Evolutionary conservation across 2,888 invertebrate genomes (phyloP).

Genomic region (Hipparchia semele): DNA sequence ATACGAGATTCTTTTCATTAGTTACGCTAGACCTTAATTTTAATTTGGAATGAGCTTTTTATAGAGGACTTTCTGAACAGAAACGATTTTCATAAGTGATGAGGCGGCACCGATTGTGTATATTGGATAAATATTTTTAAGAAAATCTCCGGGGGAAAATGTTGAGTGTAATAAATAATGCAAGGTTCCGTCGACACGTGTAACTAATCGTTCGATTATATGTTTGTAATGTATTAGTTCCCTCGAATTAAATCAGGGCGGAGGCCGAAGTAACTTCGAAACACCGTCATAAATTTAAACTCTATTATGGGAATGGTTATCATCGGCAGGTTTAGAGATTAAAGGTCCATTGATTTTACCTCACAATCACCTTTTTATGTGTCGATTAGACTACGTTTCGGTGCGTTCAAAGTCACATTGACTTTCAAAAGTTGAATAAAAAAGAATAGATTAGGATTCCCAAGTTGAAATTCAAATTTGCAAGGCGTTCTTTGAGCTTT

Average conservation of each 20-base stretch:
- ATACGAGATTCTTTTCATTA: conserved; percentile 63
- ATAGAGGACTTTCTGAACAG: conserved; percentile 74
- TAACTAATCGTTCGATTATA: conserved; percentile 73
- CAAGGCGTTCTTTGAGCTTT: no score
- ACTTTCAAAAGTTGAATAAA: neutral
- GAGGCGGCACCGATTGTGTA: conserved; percentile 79
- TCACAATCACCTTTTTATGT: conserved; percentile 20
- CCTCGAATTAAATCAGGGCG: conserved; percentile 38
- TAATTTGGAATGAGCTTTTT: conserved; percentile 82
- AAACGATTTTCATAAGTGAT: conserved; percentile 81
- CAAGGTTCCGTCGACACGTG: conserved; percentile 73
- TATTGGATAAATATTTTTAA: conserved; percentile 79
- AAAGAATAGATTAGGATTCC: no score
- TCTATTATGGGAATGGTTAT: conserved; percentile 30
- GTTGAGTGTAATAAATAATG: conserved; percentile 69
- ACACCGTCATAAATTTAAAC: conserved; percentile 35
- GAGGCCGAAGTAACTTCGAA: conserved; percentile 27
- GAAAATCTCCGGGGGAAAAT: conserved; percentile 71
- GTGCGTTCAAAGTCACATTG: conserved; percentile 13
- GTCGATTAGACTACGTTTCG: conserved; percentile 12
- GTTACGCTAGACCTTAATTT: conserved; percentile 80
- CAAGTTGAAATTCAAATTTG: no score
- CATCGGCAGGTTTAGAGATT: conserved; percentile 22
- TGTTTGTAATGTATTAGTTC: conserved; percentile 49
- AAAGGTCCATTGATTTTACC: conserved; percentile 23